phyloP scores from a whole-genome alignment of 2,113 vertebrate genomes.

The Salvelinus sp. region DNA sequence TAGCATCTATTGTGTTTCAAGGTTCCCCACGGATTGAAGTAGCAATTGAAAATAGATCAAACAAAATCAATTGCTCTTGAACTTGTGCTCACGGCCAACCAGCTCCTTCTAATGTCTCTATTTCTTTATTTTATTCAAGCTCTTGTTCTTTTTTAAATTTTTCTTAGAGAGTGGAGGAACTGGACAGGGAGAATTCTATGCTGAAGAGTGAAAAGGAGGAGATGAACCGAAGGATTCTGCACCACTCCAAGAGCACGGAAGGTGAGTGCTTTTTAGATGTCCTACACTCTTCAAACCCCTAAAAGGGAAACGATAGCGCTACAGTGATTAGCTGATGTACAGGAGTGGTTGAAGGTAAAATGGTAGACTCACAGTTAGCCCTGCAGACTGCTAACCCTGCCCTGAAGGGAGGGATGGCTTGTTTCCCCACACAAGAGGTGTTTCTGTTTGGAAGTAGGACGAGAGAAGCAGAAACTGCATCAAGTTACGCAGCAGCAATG shows the following conservation, averaged over 20 bases:
- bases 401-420: slow-evolving; percentile 28
- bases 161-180: slow-evolving; percentile 81
- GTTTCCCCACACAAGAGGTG: slow-evolving; percentile 40
- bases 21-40: no score
- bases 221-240: slow-evolving; percentile 80
- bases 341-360: background rate
- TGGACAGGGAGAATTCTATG: slow-evolving; percentile 85
- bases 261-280: slow-evolving; percentile 68
- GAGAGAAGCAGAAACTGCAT: slow-evolving; percentile 21
- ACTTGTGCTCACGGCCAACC: background rate
- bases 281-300: background rate
- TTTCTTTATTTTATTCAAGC: background rate
- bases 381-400: background rate
- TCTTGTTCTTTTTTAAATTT: background rate
- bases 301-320: background rate
- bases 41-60: background rate
- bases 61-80: background rate
- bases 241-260: slow-evolving; percentile 59
- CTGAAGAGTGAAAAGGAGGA: slow-evolving; percentile 91
- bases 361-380: background rate
- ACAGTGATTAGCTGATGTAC: background rate
- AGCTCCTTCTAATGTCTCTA: background rate
- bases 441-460: slow-evolving; percentile 47
- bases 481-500: slow-evolving; percentile 40
- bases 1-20: background rate